These are phyloP conservation scores for Aphelenchoides besseyi DNA, from an alignment of 1,140 invertebrate species.

Conservation along the genomic window DNA sequence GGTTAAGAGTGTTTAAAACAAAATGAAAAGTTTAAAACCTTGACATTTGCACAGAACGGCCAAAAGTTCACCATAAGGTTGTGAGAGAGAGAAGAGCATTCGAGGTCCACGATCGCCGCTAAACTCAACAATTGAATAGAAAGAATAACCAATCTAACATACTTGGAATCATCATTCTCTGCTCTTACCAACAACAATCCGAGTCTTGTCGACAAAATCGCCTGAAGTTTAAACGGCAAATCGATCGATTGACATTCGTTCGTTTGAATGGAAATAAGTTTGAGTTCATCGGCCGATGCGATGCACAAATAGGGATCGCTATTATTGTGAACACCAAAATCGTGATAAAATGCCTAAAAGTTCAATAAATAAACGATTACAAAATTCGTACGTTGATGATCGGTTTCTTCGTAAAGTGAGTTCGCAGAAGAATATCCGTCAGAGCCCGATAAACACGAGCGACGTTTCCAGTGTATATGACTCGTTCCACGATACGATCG, in stretches of 20 bases:
- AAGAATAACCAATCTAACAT: not conserved
- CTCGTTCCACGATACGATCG: constrained; percentile 8
- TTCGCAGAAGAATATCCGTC: constrained; percentile 12
- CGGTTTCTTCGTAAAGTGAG: constrained; percentile 13
- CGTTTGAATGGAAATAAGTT: constrained; percentile 15
- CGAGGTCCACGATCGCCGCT: not conserved
- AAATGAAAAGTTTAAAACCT: not conserved
- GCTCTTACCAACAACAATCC: constrained; percentile 10
- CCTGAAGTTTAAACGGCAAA: constrained; percentile 17
- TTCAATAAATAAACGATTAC: not conserved
- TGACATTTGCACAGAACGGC: constrained; percentile 9
- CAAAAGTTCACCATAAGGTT: constrained; percentile 17
- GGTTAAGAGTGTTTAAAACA: not conserved
- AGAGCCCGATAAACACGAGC: constrained; percentile 4
- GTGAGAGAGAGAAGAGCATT: constrained; percentile 8
- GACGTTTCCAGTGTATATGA: not conserved
- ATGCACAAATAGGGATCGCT: not conserved
- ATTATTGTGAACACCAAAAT: not conserved
- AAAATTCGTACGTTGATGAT: constrained; percentile 5
- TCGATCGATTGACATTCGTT: constrained; percentile 17
- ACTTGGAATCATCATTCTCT: constrained; percentile 20
- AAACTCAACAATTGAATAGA: constrained; percentile 11
- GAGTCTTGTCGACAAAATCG: not conserved
- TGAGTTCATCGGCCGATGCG: constrained; percentile 12
- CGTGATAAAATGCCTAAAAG: constrained; percentile 18